These are phyloP conservation scores for Salpingus planirostris DNA, from an alignment of 2,888 invertebrate species.

Conservation along the genomic window DNA sequence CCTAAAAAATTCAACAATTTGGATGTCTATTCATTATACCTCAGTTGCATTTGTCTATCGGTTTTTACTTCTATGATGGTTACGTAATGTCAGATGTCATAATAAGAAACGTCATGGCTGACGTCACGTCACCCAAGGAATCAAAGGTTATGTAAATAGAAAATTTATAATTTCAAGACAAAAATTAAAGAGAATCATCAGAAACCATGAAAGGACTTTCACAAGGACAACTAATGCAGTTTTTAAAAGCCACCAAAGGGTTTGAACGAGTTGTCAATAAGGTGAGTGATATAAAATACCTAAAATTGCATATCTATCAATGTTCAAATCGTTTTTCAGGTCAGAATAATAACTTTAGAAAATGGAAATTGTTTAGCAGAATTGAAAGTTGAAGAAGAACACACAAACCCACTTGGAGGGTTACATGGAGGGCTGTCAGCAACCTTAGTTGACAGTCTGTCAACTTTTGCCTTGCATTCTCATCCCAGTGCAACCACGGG, in stretches of 20 bases:
- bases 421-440: slow-evolving; percentile 83
- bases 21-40: too few species aligned
- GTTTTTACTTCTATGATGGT: too few species aligned
- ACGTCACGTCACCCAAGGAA: too few species aligned
- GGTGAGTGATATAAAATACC: too few species aligned
- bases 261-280: slow-evolving; percentile 11
- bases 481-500: slow-evolving; percentile 16
- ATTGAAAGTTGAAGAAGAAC: slow-evolving; percentile 63
- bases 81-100: too few species aligned
- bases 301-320: background rate
- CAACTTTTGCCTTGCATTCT: slow-evolving; percentile 70
- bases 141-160: too few species aligned
- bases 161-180: too few species aligned
- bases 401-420: slow-evolving; percentile 63
- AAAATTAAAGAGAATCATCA: too few species aligned
- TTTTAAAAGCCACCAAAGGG: slow-evolving; percentile 3
- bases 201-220: too few species aligned
- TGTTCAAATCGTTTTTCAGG: slow-evolving; percentile 19
- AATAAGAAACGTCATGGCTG: too few species aligned
- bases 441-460: slow-evolving; percentile 67
- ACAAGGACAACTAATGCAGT: too few species aligned
- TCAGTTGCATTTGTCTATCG: too few species aligned
- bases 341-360: slow-evolving; percentile 45
- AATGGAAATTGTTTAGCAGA: slow-evolving; percentile 69
- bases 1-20: slow-evolving; percentile 28